phyloP scores from a whole-genome alignment of 2,888 invertebrate species.

The Tubulanus polymorphus region DNA sequence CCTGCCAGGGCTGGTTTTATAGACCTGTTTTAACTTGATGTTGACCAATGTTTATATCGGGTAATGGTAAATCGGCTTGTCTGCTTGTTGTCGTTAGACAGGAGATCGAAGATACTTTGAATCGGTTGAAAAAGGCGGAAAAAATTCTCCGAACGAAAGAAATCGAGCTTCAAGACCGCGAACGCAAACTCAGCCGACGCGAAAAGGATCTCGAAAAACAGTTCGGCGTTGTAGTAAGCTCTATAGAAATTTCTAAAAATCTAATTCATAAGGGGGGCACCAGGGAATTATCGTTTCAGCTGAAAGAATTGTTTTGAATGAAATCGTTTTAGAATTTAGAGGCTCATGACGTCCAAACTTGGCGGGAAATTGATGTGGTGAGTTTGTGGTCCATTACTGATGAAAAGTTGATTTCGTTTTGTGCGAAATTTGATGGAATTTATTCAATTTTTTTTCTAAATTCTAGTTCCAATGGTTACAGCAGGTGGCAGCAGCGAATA shows the following conservation, averaged over 20 bases:
- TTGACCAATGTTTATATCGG: no score
- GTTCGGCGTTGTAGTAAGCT: constrained; percentile 41
- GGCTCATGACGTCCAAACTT: constrained; percentile 51
- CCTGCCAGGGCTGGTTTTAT: no score
- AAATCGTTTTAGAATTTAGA: constrained; percentile 50
- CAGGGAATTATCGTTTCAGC: no score
- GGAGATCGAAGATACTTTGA: constrained; percentile 48
- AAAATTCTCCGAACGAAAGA: constrained; percentile 45
- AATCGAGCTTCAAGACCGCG: constrained; percentile 42
- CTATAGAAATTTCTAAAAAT: no score
- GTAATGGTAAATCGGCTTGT: constrained; percentile 2
- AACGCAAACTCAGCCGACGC: constrained; percentile 42
- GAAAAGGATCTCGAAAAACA: constrained; percentile 43
- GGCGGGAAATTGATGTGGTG: constrained; percentile 52
- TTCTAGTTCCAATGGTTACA: no score
- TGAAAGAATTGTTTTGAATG: no score
- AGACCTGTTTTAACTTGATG: no score
- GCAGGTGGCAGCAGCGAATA: no score
- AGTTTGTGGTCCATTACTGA: neutral
- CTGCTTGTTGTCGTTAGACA: constrained; percentile 25
- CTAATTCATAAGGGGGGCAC: no score
- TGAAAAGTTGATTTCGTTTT: neutral
- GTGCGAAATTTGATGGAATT: neutral
- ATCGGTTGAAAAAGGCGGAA: constrained; percentile 46
- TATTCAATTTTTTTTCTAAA: no score